A percentile compares a stretch with the other conserved stretches of the same genome.
Conservation (phyloP, 1,140 invertebrate species). For the Cotesia typhae region DNA sequence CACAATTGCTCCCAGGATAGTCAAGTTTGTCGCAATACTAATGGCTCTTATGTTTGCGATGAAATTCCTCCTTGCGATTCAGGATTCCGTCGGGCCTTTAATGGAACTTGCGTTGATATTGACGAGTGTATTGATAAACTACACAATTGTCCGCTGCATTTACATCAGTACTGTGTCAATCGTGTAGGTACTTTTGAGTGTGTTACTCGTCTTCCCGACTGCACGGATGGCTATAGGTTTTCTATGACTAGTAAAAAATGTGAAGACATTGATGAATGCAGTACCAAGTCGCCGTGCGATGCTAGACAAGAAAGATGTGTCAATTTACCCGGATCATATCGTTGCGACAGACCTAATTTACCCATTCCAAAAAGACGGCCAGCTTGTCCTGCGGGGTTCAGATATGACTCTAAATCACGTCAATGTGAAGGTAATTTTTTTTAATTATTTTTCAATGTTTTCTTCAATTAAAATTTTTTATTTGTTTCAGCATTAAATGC, state of each 20-base stretch:
- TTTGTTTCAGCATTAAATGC: neutral
- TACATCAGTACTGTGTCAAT: slow-evolving; percentile 66
- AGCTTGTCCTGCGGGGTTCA: slow-evolving; percentile 84
- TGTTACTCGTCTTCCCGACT: slow-evolving; percentile 51
- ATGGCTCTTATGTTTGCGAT: slow-evolving; percentile 53
- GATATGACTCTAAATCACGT: slow-evolving; percentile 71
- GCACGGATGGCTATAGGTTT: slow-evolving; percentile 54
- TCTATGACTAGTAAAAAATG: slow-evolving; percentile 59
- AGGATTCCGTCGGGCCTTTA: slow-evolving; percentile 47
- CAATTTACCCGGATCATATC: slow-evolving; percentile 70
- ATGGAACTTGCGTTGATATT: slow-evolving; percentile 66
- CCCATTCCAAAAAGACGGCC: slow-evolving; percentile 48
- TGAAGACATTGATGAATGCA: slow-evolving; percentile 75
- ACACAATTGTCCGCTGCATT: slow-evolving; percentile 53
- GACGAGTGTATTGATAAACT: slow-evolving; percentile 65
- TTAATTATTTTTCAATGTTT: neutral
- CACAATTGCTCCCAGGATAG: slow-evolving; percentile 52
- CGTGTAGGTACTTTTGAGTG: slow-evolving; percentile 67
- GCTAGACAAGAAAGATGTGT: slow-evolving; percentile 63
- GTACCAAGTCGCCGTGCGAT: slow-evolving; percentile 54
- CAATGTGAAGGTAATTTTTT: slow-evolving; percentile 73
- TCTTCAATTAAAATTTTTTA: neutral
- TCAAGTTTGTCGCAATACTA: slow-evolving; percentile 52
- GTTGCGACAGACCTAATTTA: slow-evolving; percentile 62
- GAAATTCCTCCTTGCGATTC: slow-evolving; percentile 43